Conservation (phyloP, 2,888 invertebrate species). For the Cephus pulcher region DNA sequence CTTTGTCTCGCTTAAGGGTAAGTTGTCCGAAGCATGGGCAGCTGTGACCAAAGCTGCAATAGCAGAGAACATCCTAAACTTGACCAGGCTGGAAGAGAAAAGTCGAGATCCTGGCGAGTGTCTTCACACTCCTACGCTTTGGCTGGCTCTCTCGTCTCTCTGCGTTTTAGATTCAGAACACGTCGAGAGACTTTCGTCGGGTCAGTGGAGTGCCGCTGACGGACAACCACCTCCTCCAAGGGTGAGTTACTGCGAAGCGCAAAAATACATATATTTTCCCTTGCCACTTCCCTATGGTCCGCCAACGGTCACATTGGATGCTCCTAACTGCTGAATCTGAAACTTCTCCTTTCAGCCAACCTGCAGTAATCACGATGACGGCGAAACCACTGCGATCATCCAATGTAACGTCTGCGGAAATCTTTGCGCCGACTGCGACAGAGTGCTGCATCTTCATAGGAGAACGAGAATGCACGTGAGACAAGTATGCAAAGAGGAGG, state of each 20-base stretch:
- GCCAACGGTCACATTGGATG: too few relatives aligned
- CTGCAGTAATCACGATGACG: conserved; percentile 97
- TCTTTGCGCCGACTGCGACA: conserved; percentile 95
- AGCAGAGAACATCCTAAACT: conserved; percentile 85
- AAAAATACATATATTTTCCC: conserved; percentile 4
- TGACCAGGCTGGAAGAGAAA: conserved; percentile 83
- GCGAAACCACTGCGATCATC: conserved; percentile 90
- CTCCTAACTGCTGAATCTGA: too few relatives aligned
- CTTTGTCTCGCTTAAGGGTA: conserved; percentile 73
- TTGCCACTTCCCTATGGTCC: background rate
- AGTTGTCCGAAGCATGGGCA: conserved; percentile 87
- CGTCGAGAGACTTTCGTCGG: conserved; percentile 83
- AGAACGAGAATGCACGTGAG: conserved; percentile 87
- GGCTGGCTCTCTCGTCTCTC: conserved; percentile 93
- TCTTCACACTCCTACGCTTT: conserved; percentile 85
- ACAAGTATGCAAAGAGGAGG: conserved; percentile 95
- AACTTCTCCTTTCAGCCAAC: conserved; percentile 72
- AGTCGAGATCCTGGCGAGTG: conserved; percentile 83
- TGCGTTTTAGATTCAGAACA: conserved; percentile 94
- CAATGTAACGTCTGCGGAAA: conserved; percentile 93
- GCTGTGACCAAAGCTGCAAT: conserved; percentile 88
- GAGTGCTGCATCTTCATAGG: conserved; percentile 92
- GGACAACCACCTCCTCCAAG: conserved; percentile 71
- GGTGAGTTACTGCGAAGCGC: conserved; percentile 46
- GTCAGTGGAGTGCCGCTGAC: conserved; percentile 80